phyloP scores from a whole-genome alignment of 2,888 invertebrate genomes.

The Axea sp. region DNA sequence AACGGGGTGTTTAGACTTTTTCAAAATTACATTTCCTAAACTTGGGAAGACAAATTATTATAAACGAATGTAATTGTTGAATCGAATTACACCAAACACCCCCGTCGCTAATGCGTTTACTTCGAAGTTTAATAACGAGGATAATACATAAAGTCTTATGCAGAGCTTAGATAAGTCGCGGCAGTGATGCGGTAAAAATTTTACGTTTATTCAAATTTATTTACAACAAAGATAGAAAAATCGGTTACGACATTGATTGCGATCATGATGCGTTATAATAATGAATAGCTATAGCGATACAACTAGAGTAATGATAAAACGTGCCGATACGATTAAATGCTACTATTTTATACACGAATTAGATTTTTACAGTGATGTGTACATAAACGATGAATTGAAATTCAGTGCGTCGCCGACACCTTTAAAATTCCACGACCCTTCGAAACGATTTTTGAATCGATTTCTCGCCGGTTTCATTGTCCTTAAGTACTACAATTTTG shows the following conservation, averaged over 20 bases:
- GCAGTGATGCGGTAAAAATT: slow-evolving; percentile 46
- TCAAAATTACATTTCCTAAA: slow-evolving; percentile 26
- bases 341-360: slow-evolving; percentile 54
- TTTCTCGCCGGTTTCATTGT: slow-evolving; percentile 3
- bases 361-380: slow-evolving; percentile 56
- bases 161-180: slow-evolving; percentile 34
- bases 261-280: slow-evolving; percentile 50
- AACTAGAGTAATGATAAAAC: slow-evolving; percentile 55
- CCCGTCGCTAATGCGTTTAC: slow-evolving; percentile 15
- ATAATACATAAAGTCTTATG: slow-evolving; percentile 34
- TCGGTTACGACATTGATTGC: slow-evolving; percentile 48
- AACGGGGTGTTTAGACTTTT: slow-evolving; percentile 7
- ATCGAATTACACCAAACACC: slow-evolving; percentile 12
- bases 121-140: slow-evolving; percentile 19
- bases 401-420: slow-evolving; percentile 25
- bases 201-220: slow-evolving; percentile 30
- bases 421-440: slow-evolving; percentile 10
- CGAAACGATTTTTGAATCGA: slow-evolving; percentile 44
- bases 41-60: slow-evolving; percentile 44
- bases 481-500: slow-evolving; percentile 23
- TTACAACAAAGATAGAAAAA: slow-evolving; percentile 52
- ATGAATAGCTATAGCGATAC: slow-evolving; percentile 59
- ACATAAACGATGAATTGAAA: slow-evolving; percentile 46
- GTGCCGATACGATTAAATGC: slow-evolving; percentile 50
- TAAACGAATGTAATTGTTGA: slow-evolving; percentile 22